These are phyloP conservation scores for Clinocottus analis DNA, from an alignment of 2,113 vertebrate species.

Conservation along the genomic window DNA sequence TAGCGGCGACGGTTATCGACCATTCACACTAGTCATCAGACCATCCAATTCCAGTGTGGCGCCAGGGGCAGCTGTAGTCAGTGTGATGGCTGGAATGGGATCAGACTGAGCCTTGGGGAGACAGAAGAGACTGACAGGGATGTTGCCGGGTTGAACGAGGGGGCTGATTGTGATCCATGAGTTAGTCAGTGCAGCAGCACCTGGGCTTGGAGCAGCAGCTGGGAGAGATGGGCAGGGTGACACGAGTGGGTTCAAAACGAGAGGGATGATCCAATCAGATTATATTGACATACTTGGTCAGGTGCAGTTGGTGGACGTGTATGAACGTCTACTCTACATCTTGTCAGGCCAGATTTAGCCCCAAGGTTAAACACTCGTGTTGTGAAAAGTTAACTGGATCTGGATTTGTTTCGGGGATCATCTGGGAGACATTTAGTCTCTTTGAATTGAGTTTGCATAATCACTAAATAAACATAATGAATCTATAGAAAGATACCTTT, in stretches of 20 bases:
- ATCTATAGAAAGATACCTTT: conserved; percentile 12
- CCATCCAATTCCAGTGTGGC: conserved; percentile 68
- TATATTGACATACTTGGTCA: conserved; percentile 49
- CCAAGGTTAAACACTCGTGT: neutral
- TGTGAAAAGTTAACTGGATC: neutral
- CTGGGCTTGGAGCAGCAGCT: conserved; percentile 76
- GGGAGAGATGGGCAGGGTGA: conserved; percentile 53
- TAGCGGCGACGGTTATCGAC: conserved; percentile 68
- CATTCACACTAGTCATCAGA: conserved; percentile 67
- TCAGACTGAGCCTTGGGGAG: conserved; percentile 74
- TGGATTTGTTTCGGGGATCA: conserved; percentile 2
- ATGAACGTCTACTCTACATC: conserved; percentile 20
- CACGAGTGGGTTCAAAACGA: conserved; percentile 58
- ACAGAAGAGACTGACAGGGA: conserved; percentile 73
- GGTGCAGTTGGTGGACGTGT: conserved; percentile 26
- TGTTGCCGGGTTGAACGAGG: conserved; percentile 70
- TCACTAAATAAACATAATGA: conserved; percentile 18
- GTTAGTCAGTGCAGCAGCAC: conserved; percentile 67
- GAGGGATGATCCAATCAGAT: conserved; percentile 60
- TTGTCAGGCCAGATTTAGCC: conserved; percentile 23
- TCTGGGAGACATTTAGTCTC: neutral
- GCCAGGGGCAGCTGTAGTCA: conserved; percentile 74
- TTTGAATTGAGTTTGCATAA: conserved; percentile 7
- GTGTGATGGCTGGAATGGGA: conserved; percentile 71
- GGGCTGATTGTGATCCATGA: conserved; percentile 83